A percentile compares a stretch with the other conserved stretches of the same genome.
Conservation (phyloP, 2,888 invertebrate genomes). For the Zeuzera pyrina region DNA sequence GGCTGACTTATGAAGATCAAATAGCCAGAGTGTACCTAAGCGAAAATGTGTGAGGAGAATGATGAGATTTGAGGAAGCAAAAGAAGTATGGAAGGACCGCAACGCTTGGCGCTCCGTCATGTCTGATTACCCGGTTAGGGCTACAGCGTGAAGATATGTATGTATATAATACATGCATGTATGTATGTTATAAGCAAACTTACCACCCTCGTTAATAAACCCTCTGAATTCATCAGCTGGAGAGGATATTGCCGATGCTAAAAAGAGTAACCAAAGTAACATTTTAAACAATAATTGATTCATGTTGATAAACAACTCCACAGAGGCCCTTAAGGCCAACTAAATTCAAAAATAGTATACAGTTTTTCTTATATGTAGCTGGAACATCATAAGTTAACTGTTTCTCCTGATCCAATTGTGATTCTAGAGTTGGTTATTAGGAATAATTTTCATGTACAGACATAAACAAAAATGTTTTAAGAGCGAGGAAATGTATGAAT, state of each 20-base stretch:
- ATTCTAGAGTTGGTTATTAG: slow-evolving; percentile 45
- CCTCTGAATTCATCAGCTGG: slow-evolving; percentile 40
- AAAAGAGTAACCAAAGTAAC: slow-evolving; percentile 30
- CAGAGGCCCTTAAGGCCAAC: slow-evolving; percentile 21
- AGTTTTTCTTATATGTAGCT: slow-evolving; percentile 45
- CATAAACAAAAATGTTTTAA: slow-evolving; percentile 24
- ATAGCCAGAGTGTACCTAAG: too few relatives aligned
- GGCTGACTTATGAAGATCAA: too few relatives aligned
- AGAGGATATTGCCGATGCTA: slow-evolving; percentile 26
- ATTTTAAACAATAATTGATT: too few relatives aligned
- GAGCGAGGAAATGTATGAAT: too few relatives aligned
- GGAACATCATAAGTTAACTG: slow-evolving; percentile 36
- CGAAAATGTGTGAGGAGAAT: too few relatives aligned
- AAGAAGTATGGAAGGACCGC: too few relatives aligned
- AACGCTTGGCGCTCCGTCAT: too few relatives aligned
- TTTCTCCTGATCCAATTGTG: slow-evolving; percentile 58
- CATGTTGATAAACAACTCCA: slow-evolving; percentile 21
- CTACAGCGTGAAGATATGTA: too few relatives aligned
- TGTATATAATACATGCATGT: too few relatives aligned
- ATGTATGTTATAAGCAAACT: too few relatives aligned
- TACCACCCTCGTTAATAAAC: slow-evolving; percentile 41
- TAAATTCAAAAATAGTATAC: slow-evolving; percentile 32
- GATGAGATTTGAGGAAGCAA: too few relatives aligned
- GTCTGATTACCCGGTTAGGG: too few relatives aligned
- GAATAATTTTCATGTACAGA: slow-evolving; percentile 48